Evolutionary conservation across 2,113 vertebrate species (phyloP), one percentile per base, ranked within the genome.

Genomic region (Empidonax alnorum): DNA sequence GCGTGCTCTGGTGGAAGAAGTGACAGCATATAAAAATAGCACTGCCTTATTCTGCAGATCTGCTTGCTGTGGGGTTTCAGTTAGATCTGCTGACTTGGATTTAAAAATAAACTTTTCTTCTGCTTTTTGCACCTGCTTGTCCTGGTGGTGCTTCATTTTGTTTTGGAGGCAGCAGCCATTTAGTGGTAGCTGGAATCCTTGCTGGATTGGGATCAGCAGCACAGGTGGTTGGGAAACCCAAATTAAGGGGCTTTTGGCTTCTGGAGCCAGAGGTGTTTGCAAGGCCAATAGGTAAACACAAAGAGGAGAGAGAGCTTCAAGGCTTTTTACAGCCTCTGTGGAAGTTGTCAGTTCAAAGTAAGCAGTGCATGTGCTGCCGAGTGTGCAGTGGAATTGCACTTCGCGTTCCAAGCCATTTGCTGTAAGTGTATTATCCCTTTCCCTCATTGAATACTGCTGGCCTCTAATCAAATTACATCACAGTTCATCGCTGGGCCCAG

Each of bases 71-170:
- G 86, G 80, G 73, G 73, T 93, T 96, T 95, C 96, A 69, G 83
- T 84, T 81, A 92, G 85, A 96, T 95, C 93, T 96, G 93, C 93
- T 96, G 96, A 96, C 94, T 90, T 82, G 46, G n/a, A 68, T 94
- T 89, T 65, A 19, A 91, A 84, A 81, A 93, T 83, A 85, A 67
- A 86, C 17, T 83, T 95, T 79, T 90, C 89, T 96, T 95, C 95
- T 96, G 92, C 88, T 96, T 95, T 95, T 94, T 96, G 96, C 93
- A 94, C 83, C 86, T 95, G 83, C 65, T 93, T 91, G 82, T 85
- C 31, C 65, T 79, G 56, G 23, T 10, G 0, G 5, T 72, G 78
- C 50, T 78, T 63, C 41, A 65, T 89, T 89, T 74, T 78, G 69
- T 58, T 92, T 84, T 2, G 9, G 74, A 89, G 53, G 49, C 80